Percentiles rank a stretch among this genome's conserved stretches.
Conservation (phyloP, 2,113 vertebrate genomes). For the Limnothrissa miodon region DNA sequence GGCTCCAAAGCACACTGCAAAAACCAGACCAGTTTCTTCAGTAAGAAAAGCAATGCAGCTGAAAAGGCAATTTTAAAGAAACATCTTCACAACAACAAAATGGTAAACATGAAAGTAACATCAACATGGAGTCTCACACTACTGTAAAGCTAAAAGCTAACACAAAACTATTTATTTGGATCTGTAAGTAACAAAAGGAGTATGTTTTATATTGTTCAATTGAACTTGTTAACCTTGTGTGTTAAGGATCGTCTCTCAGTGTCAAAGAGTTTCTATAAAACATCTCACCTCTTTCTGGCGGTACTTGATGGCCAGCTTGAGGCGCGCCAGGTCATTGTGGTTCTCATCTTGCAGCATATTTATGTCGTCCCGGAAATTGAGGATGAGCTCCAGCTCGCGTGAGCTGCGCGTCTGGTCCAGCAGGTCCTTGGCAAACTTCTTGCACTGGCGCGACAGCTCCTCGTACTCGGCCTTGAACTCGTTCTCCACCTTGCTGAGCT, state of each 20-base stretch:
- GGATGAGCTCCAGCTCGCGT: constrained; percentile 90
- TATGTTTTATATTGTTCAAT: no score
- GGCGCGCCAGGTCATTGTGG: constrained; percentile 86
- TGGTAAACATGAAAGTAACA: no score
- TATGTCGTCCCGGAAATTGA: constrained; percentile 91
- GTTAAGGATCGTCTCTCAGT: background rate
- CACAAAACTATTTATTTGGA: no score
- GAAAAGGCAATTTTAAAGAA: no score
- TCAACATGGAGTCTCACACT: no score
- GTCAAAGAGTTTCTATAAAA: background rate
- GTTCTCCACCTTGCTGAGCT: constrained; percentile 94
- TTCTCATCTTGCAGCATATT: constrained; percentile 85
- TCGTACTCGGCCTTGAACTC: constrained; percentile 97
- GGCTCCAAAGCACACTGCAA: no score
- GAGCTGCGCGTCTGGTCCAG: constrained; percentile 97
- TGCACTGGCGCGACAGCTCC: constrained; percentile 86
- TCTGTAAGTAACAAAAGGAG: no score
- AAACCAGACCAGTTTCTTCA: no score
- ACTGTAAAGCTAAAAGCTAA: no score
- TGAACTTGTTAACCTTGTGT: no score
- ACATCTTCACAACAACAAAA: no score
- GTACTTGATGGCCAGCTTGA: constrained; percentile 97
- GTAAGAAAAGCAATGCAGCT: no score
- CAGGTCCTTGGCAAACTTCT: constrained; percentile 94
- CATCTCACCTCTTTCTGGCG: constrained; percentile 91